These are phyloP conservation scores for Mormoops blainvillei DNA, from an alignment of 2,113 vertebrate species.

Conservation along the genomic window DNA sequence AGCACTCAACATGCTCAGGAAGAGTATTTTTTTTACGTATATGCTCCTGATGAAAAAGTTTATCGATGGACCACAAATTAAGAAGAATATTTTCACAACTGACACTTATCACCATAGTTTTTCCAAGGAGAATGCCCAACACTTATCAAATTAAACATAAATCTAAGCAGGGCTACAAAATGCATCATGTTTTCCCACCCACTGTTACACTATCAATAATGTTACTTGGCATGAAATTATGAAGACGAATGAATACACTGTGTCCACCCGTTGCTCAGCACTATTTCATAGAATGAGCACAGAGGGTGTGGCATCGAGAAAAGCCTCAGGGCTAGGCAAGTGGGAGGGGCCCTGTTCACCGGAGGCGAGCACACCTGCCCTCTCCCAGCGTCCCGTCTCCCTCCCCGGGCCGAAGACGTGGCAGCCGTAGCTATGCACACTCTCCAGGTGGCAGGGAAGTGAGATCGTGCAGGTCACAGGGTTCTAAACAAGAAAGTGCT, in stretches of 20 bases:
- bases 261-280: not conserved
- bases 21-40: not conserved
- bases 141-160: not conserved
- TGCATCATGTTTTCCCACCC: not conserved
- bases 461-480: not conserved
- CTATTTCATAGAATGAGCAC: not conserved
- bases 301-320: not conserved
- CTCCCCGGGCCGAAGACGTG: not conserved
- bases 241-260: not conserved
- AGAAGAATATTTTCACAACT: not conserved
- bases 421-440: no score
- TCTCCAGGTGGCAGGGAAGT: not conserved
- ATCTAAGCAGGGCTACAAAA: not conserved
- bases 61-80: no score
- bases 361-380: accelerated
- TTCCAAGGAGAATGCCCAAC: not conserved
- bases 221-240: not conserved
- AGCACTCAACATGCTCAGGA: not conserved
- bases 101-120: not conserved
- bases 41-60: no score
- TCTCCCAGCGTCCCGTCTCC: no score
- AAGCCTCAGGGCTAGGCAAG: not conserved
- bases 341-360: not conserved
- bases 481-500: not conserved
- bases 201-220: not conserved